These are phyloP conservation scores for Lepilemur septentrionalis DNA, from an alignment of 2,797 vertebrate genomes.

Conservation along the genomic window DNA sequence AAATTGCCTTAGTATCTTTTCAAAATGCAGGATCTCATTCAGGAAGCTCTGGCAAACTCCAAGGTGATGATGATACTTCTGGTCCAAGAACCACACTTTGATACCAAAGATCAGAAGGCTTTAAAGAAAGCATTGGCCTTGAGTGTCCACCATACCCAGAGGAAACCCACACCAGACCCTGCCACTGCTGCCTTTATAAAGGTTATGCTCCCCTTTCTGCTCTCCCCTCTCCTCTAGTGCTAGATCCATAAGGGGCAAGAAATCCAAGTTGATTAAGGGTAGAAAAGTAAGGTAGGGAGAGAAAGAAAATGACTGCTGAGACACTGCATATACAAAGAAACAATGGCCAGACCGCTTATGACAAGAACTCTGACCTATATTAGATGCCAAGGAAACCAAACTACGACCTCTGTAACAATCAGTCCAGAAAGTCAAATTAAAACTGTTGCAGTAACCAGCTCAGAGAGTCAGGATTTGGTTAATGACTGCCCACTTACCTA, in stretches of 20 bases:
- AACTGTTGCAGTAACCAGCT: background rate
- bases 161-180: background rate
- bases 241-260: background rate
- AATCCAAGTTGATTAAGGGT: background rate
- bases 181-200: background rate
- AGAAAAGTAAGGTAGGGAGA: background rate
- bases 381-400: background rate
- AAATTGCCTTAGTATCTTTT: background rate
- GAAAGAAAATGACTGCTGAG: background rate
- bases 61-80: background rate
- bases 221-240: rapidly evolving
- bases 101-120: background rate
- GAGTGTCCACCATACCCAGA: no score
- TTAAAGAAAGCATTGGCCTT: background rate
- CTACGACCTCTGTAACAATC: background rate
- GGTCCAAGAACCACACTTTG: background rate
- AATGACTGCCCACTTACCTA: background rate
- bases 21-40: background rate
- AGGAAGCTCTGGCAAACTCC: background rate
- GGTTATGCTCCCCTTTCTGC: rapidly evolving
- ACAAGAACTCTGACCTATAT: background rate
- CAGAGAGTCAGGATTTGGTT: background rate
- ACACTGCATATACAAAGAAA: background rate
- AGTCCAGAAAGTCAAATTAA: background rate
- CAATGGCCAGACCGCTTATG: background rate